Percentiles rank a stretch among this genome's conserved stretches.
Conservation (phyloP, 2,113 vertebrate genomes). For the Nothobranchius kuhntae region DNA sequence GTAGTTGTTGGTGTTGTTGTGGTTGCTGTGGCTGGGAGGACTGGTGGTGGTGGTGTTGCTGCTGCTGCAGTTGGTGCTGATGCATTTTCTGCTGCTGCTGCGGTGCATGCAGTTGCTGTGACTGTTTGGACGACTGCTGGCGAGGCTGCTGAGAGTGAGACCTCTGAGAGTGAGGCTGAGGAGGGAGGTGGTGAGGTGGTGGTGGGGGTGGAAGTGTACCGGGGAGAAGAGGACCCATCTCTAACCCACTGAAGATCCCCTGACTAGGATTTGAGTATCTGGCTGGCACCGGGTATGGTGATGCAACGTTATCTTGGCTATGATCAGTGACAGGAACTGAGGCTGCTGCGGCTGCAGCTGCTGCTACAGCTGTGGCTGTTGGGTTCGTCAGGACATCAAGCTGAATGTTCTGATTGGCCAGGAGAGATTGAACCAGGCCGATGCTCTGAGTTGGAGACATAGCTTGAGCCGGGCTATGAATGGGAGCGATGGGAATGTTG, state of each 20-base stretch:
- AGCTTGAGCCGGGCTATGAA: slow-evolving; percentile 96
- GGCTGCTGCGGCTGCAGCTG: slow-evolving; percentile 69
- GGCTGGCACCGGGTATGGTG: slow-evolving; percentile 80
- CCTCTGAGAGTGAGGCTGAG: slow-evolving; percentile 71
- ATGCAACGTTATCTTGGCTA: slow-evolving; percentile 71
- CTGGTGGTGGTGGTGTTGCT: slow-evolving; percentile 33
- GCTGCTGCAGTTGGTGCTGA: slow-evolving; percentile 50
- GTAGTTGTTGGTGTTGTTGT: slow-evolving; percentile 40
- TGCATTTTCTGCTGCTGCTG: slow-evolving; percentile 36
- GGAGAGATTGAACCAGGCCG: slow-evolving; percentile 93
- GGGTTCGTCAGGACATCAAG: slow-evolving; percentile 92
- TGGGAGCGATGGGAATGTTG: slow-evolving; percentile 99
- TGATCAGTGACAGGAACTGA: slow-evolving; percentile 75
- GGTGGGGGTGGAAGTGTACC: slow-evolving; percentile 81
- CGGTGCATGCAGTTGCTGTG: slow-evolving; percentile 63
- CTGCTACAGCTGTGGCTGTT: slow-evolving; percentile 76
- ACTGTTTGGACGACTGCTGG: slow-evolving; percentile 62
- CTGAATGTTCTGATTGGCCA: slow-evolving; percentile 99
- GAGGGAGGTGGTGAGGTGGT: slow-evolving; percentile 77
- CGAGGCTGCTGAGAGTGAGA: slow-evolving; percentile 73
- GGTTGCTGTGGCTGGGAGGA: slow-evolving; percentile 48
- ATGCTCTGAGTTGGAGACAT: slow-evolving; percentile 99
- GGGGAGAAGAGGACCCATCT: slow-evolving; percentile 82
- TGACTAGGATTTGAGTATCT: slow-evolving; percentile 88
- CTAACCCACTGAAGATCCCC: slow-evolving; percentile 85